Conservation (phyloP, 2,113 vertebrate species). For the Myotis lucifugus region DNA sequence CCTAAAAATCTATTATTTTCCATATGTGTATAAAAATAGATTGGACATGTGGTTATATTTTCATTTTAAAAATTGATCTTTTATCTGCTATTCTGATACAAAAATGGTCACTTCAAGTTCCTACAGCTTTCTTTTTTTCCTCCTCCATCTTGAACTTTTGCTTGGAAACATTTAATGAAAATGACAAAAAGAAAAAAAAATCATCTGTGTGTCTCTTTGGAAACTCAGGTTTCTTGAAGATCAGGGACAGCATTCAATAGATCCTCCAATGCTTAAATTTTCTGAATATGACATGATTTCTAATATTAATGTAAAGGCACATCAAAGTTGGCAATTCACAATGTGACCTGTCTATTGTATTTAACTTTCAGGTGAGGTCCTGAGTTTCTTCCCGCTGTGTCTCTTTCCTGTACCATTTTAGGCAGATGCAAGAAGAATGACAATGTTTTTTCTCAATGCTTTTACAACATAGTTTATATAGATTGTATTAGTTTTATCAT, state of each 20-base stretch:
- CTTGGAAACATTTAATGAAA: constrained; percentile 69
- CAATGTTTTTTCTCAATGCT: constrained; percentile 10
- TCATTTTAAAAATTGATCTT: constrained; percentile 3
- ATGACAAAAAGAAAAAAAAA: constrained; percentile 44
- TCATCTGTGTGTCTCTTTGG: constrained; percentile 63
- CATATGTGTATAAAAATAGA: not conserved
- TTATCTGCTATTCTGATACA: constrained; percentile 41
- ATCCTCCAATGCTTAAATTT: constrained; percentile 68
- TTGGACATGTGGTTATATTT: constrained; percentile 1
- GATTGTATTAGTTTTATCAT: not conserved
- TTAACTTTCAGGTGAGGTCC: constrained; percentile 60
- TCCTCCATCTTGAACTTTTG: constrained; percentile 59
- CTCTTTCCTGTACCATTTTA: constrained; percentile 62
- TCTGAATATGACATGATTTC: constrained; percentile 76
- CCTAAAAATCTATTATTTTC: constrained; percentile 11
- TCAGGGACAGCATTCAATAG: constrained; percentile 72
- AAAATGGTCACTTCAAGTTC: constrained; percentile 42
- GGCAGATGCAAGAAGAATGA: constrained; percentile 37
- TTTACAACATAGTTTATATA: not conserved
- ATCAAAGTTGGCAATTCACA: constrained; percentile 76
- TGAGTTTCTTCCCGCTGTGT: constrained; percentile 67
- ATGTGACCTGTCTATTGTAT: constrained; percentile 76
- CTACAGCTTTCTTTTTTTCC: not conserved
- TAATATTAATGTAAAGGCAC: constrained; percentile 73
- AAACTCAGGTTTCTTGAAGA: constrained; percentile 79